Percentiles rank a stretch among this genome's conserved stretches.
Evolutionary conservation across 2,888 invertebrate species (phyloP).

Genomic region (Andrena fulva): DNA sequence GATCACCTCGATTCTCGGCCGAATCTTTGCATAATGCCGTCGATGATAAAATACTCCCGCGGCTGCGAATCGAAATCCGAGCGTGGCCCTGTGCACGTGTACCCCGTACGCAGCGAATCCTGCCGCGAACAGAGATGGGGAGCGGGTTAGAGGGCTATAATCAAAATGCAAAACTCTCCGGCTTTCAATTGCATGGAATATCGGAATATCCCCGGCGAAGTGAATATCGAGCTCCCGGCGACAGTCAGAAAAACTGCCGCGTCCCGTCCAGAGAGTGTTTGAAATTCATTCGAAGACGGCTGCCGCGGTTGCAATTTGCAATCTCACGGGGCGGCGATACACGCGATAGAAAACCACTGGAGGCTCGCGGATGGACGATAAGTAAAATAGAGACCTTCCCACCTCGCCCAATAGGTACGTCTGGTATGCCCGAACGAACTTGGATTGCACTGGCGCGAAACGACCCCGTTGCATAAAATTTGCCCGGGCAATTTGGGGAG

Average conservation of each 20-base stretch:
- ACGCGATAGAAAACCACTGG: not conserved
- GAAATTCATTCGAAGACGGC: constrained; percentile 37
- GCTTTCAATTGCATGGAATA: constrained; percentile 63
- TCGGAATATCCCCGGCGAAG: constrained; percentile 54
- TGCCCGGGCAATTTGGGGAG: constrained; percentile 38
- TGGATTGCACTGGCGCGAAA: constrained; percentile 14
- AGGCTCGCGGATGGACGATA: not conserved
- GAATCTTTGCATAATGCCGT: constrained; percentile 51
- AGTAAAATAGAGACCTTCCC: not conserved
- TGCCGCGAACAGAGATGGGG: not conserved
- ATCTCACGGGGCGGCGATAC: not conserved
- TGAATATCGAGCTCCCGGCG: constrained; percentile 51
- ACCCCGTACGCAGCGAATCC: constrained; percentile 16
- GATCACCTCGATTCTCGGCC: constrained; percentile 28
- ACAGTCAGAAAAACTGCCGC: constrained; percentile 34
- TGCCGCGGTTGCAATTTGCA: constrained; percentile 16
- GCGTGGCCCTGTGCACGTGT: not conserved
- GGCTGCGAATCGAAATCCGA: constrained; percentile 47
- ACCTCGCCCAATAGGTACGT: not conserved
- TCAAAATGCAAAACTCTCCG: constrained; percentile 63
- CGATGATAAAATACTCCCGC: constrained; percentile 46
- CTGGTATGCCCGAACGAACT: constrained; percentile 5
- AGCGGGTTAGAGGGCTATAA: constrained; percentile 16
- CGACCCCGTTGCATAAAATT: constrained; percentile 42
- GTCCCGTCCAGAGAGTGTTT: not conserved